Evolutionary conservation across 1,140 invertebrate genomes (phyloP).

Genomic region (Ceratitis capitata): DNA sequence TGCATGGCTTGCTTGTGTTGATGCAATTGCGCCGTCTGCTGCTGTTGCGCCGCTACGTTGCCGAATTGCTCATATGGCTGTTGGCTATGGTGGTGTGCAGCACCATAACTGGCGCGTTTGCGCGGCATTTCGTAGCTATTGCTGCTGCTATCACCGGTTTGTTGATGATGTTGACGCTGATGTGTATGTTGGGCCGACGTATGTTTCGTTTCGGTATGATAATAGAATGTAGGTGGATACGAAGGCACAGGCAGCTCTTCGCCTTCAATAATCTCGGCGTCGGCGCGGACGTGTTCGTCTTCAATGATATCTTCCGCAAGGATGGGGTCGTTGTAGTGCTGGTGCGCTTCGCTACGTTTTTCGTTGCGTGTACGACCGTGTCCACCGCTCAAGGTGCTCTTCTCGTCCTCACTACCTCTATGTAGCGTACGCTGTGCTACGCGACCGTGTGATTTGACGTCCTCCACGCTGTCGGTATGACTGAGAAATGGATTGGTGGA

Average conservation of each 20-base stretch:
- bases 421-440: not conserved
- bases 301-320: not conserved
- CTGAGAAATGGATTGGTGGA: conserved; percentile 64
- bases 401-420: not conserved
- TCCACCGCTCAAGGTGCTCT: not conserved
- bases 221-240: conserved; percentile 55
- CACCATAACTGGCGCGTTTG: conserved; percentile 48
- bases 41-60: conserved; percentile 43
- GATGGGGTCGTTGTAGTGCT: not conserved
- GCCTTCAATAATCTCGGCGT: not conserved
- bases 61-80: conserved; percentile 41
- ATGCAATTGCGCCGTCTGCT: conserved; percentile 44
- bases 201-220: conserved; percentile 50
- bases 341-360: not conserved
- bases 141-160: conserved; percentile 67
- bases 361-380: conserved; percentile 3
- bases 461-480: conserved; percentile 46
- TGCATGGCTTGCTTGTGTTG: conserved; percentile 47
- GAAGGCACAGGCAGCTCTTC: conserved; percentile 43
- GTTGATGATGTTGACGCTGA: conserved; percentile 79
- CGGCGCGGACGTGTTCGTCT: not conserved
- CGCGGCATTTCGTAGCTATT: conserved; percentile 64
- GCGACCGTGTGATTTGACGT: not conserved
- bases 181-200: not conserved
- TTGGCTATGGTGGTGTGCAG: conserved; percentile 37